Conservation (phyloP, 2,113 vertebrate species). For the Campylomormyrus numenius region DNA sequence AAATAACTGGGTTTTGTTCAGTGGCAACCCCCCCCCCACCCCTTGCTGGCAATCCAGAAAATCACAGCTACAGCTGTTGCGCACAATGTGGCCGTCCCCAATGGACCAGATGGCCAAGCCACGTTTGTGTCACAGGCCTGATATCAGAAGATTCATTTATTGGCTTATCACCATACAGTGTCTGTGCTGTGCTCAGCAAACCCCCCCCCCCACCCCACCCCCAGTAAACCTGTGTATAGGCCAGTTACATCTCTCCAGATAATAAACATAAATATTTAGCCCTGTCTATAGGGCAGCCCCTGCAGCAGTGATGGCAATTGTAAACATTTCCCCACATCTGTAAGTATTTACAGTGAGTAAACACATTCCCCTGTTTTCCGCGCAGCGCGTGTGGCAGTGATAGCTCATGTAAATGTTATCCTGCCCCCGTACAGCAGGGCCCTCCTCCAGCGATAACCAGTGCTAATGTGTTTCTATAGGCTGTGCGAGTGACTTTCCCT, state of each 20-base stretch:
- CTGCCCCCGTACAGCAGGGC: not conserved
- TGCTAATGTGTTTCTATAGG: not conserved
- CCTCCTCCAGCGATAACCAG: not conserved
- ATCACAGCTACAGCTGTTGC: not conserved
- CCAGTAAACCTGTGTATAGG: not conserved
- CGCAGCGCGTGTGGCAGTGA: not conserved
- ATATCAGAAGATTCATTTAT: not conserved
- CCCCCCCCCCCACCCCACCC: not conserved
- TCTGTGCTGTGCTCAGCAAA: not conserved
- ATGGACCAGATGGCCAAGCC: not conserved
- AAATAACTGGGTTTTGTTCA: not conserved
- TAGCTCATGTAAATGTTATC: not conserved
- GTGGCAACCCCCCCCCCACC: not conserved
- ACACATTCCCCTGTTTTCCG: not conserved
- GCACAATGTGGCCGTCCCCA: not conserved
- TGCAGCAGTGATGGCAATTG: not conserved
- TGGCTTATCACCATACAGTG: not conserved
- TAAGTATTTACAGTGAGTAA: slow-evolving; percentile 5
- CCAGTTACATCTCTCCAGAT: not conserved
- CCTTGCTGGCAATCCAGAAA: not conserved
- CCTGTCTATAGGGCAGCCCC: not conserved
- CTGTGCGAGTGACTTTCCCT: not conserved
- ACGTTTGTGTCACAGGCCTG: not conserved
- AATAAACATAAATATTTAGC: not conserved
- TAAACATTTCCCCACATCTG: not conserved